Base-by-base conservation (phyloP, 2,113 vertebrate species). In the Holacanthus passer region DNA sequence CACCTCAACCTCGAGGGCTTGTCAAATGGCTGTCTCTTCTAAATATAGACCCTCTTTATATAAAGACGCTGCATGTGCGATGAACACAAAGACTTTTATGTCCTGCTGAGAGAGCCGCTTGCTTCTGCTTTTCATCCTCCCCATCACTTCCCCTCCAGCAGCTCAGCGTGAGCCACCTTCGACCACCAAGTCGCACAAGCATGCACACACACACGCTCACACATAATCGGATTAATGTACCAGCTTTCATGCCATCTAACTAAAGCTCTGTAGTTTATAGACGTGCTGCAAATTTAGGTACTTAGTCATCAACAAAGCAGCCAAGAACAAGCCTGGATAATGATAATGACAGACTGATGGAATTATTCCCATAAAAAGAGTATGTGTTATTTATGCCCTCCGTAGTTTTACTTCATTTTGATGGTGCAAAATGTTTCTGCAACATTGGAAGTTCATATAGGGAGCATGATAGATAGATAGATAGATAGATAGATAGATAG, bases 131-230 rank as follows among this genome's bases (percentile, higher is more conserved):
- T 88, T 89, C 63, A 89, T 85, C 83, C 53, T 82, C 77, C 60
- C 81, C 74, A 83, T 89, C 68, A 84, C 58, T 94, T 91, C 89
- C 86, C 90, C 78, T 91, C 29, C 73, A n/a, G 69, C 71, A 74
- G 67, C 77, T 67, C 64, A 79, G 84, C 79, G 20, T 59, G 64
- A 87, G 52, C 31, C 77, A 82, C 75, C 75, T 71, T 78, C 3
- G 32, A 79, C 76, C 78, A 79, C 76, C 52, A 59, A 73, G 47
- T 39, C 32, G 1, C 71, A 56, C 81, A 85, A 56, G 79, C n/a
- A 67, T 31, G 17, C 17, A 68, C 17, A 13, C 27, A 37, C 58
- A 71, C 35, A 73, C 47, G 41, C 17, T n/a, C 41, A 14, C 62
- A 52, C 45, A 69, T 12, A 8, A 53, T 35, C 48, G 59, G 7